Evolutionary conservation across 2,113 vertebrate species (phyloP).

Genomic region (Dunckerocampus dactyliophorus): DNA sequence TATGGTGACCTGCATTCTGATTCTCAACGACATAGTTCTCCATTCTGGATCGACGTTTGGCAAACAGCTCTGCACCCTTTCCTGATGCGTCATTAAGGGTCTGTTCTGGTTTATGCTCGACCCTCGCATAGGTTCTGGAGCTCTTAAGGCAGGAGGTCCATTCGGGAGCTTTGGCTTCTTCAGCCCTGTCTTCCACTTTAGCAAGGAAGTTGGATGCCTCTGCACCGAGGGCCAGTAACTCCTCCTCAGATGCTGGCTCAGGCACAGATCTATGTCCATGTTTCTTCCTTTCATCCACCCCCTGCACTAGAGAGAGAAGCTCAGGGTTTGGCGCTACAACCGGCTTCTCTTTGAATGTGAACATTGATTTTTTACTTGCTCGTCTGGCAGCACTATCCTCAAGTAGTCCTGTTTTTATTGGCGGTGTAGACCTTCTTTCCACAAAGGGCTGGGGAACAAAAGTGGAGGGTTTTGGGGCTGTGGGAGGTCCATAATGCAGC

Average conservation of each 20-base stretch:
- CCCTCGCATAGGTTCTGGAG: constrained; percentile 79
- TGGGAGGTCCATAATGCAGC: constrained; percentile 68
- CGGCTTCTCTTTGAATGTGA: constrained; percentile 94
- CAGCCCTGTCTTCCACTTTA: constrained; percentile 55
- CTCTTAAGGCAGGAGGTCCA: constrained; percentile 93
- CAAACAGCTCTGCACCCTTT: constrained; percentile 91
- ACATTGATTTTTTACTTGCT: constrained; percentile 84
- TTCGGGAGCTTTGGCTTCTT: constrained; percentile 67
- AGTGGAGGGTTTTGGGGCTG: constrained; percentile 64
- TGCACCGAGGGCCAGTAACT: constrained; percentile 88
- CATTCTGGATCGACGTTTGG: constrained; percentile 91
- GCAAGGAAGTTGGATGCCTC: constrained; percentile 90
- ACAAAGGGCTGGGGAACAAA: constrained; percentile 54
- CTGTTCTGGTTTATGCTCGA: constrained; percentile 80
- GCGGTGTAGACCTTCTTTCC: constrained; percentile 40
- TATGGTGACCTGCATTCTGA: constrained; percentile 56
- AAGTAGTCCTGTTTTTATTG: constrained; percentile 83
- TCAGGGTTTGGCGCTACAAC: constrained; percentile 90
- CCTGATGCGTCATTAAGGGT: constrained; percentile 83
- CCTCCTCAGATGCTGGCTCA: constrained; percentile 78
- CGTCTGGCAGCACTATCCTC: constrained; percentile 78
- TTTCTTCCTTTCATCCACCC: constrained; percentile 82
- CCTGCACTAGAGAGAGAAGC: constrained; percentile 90
- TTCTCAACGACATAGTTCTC: constrained; percentile 87
- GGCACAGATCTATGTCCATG: constrained; percentile 75